Evolutionary conservation across 2,888 invertebrate genomes (phyloP).

Genomic region (Antheraea assamensis): DNA sequence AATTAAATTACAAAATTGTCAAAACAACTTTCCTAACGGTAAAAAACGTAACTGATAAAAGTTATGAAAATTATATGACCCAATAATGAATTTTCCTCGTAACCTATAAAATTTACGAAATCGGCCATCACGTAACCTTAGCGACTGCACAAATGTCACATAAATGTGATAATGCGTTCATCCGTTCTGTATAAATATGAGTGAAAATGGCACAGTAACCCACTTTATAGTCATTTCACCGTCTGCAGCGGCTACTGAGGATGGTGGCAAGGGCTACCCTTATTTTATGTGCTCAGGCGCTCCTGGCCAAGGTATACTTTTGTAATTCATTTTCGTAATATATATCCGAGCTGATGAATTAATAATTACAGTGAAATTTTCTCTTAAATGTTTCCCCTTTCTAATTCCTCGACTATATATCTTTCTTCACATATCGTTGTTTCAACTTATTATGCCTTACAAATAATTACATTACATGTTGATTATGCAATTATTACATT

Average conservation of each 20-base stretch:
- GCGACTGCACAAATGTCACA: constrained; percentile 9
- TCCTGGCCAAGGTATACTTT: constrained; percentile 33
- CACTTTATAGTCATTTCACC: constrained; percentile 24
- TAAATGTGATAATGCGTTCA: constrained; percentile 23
- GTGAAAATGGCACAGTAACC: constrained; percentile 9
- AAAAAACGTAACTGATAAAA: constrained; percentile 11
- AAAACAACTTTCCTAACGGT: constrained; percentile 13
- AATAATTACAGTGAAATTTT: background rate
- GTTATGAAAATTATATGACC: constrained; percentile 15
- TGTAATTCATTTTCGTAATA: background rate
- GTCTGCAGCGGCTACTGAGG: constrained; percentile 21
- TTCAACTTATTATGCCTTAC: no score
- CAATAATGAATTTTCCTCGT: constrained; percentile 19
- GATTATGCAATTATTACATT: no score
- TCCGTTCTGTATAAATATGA: constrained; percentile 26
- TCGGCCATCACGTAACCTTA: constrained; percentile 9
- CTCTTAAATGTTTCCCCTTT: background rate
- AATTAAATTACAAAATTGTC: background rate
- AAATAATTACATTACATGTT: no score
- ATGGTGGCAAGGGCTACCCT: constrained; percentile 36
- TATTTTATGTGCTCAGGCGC: constrained; percentile 34
- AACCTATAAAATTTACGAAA: constrained; percentile 20
- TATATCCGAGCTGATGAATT: background rate
- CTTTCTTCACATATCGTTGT: no score
- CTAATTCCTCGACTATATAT: no score